These are phyloP conservation scores for Spodoptera litura DNA, from an alignment of 1,140 invertebrate species.

Conservation along the genomic window DNA sequence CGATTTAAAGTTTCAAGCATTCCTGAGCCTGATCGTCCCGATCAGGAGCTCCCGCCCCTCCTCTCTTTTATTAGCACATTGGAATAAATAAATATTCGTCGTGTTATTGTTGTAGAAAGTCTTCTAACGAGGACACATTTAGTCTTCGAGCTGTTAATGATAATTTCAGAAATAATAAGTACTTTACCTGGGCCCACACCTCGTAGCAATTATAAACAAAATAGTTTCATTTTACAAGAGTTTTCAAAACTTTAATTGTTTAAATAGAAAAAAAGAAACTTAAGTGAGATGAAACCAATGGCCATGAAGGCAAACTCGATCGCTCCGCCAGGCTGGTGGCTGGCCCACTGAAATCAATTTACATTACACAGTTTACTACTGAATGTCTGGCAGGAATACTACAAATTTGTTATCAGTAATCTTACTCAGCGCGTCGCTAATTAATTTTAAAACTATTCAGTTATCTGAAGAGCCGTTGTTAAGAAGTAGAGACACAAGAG, in stretches of 20 bases:
- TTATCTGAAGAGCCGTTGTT: neutral
- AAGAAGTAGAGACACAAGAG: too few relatives aligned
- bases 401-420: conserved; percentile 19
- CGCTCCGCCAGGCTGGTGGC: neutral
- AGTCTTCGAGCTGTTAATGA: too few relatives aligned
- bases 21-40: too few relatives aligned
- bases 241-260: conserved; percentile 4
- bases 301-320: neutral
- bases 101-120: too few relatives aligned
- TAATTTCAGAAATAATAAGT: too few relatives aligned
- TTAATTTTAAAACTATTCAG: neutral
- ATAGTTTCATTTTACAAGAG: neutral
- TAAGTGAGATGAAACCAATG: neutral
- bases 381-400: neutral
- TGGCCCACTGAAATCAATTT: conserved; percentile 26
- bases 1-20: too few relatives aligned
- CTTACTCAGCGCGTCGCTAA: neutral
- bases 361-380: conserved; percentile 28
- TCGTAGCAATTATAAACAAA: too few relatives aligned
- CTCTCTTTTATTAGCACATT: too few relatives aligned
- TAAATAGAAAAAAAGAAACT: neutral
- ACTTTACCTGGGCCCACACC: too few relatives aligned
- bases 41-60: too few relatives aligned
- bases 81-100: too few relatives aligned
- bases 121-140: too few relatives aligned